Conservation (phyloP, 2,797 vertebrate genomes). For the Nyctalus aviator region DNA sequence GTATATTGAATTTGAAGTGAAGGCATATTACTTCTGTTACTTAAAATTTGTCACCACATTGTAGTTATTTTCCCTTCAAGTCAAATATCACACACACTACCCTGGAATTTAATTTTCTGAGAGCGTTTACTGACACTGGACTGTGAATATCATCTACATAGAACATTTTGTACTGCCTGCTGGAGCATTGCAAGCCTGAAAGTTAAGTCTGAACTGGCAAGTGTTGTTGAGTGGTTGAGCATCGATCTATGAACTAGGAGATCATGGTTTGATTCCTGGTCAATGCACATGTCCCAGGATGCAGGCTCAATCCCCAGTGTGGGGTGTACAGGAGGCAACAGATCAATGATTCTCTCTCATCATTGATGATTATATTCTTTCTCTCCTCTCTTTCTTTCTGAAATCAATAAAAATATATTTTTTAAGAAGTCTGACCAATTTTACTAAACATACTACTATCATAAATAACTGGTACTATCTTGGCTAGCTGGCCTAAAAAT, state of each 20-base stretch:
- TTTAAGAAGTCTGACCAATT: conserved; percentile 5
- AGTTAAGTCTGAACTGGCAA: background rate
- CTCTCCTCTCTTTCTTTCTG: too few species aligned
- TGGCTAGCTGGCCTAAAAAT: background rate
- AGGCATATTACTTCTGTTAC: background rate
- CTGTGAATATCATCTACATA: conserved; percentile 45
- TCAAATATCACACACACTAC: background rate
- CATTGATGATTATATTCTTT: too few species aligned
- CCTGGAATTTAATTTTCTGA: conserved; percentile 63
- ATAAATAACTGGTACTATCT: conserved; percentile 5
- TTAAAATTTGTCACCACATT: background rate
- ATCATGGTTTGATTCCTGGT: too few species aligned
- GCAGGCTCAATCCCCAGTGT: too few species aligned
- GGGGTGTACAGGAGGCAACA: too few species aligned
- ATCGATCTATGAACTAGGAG: too few species aligned
- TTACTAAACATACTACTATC: background rate
- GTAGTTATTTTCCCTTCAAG: background rate
- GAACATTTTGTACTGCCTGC: conserved; percentile 50
- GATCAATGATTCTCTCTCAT: too few species aligned
- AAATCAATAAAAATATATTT: too few species aligned
- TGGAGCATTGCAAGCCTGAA: conserved; percentile 15
- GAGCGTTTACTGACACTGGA: conserved; percentile 24
- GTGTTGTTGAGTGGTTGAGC: too few species aligned
- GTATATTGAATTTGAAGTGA: background rate
- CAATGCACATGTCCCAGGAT: too few species aligned